These are phyloP conservation scores for Tenthredo scrophulariae DNA, from an alignment of 2,888 invertebrate species.

Conservation along the genomic window DNA sequence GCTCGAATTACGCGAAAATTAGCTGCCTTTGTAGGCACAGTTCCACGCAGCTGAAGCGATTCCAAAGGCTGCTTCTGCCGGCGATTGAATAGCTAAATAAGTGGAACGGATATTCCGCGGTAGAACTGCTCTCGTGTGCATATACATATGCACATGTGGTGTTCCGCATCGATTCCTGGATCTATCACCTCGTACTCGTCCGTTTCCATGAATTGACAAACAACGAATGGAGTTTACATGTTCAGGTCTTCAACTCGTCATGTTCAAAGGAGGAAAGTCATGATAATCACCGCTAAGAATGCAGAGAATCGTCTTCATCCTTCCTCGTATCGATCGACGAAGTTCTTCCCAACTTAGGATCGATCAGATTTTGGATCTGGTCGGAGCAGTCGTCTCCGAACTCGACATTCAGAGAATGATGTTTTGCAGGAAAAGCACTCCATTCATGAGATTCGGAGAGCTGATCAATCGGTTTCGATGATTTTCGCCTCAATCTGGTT, in stretches of 20 bases:
- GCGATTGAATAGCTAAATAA: conserved; percentile 15
- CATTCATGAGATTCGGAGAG: no score
- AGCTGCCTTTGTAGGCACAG: conserved; percentile 25
- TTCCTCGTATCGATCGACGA: no score
- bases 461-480: no score
- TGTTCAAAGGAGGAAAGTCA: no score
- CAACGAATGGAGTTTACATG: not conserved
- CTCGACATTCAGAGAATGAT: no score
- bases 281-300: no score
- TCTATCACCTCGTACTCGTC: not conserved
- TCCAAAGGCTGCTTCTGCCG: not conserved
- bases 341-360: no score
- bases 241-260: no score
- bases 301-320: no score
- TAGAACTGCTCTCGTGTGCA: not conserved
- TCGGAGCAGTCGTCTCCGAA: no score
- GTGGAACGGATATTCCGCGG: conserved; percentile 24
- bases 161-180: not conserved
- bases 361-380: no score
- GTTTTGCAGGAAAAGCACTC: no score
- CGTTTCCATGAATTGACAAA: not conserved
- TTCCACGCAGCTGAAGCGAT: conserved; percentile 29
- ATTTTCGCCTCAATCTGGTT: not conserved
- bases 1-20: conserved; percentile 44
- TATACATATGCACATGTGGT: not conserved